Evolutionary conservation across 2,888 invertebrate genomes (phyloP), one percentile per base, ranked within the genome.

Genomic region (Catocala fraxini): DNA sequence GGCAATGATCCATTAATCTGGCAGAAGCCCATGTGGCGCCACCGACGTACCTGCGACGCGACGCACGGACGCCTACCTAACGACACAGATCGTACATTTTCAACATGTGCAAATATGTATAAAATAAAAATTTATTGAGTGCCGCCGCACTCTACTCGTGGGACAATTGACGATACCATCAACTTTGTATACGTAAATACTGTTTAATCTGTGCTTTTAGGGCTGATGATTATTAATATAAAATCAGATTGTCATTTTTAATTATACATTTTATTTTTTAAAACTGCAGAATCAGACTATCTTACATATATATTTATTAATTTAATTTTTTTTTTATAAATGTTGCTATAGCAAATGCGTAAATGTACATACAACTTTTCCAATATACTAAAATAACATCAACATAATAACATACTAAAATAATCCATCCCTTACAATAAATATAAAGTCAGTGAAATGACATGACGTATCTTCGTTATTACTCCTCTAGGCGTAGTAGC

Each of bases 1-100:
- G 96, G 96, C 96, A 96, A 96, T 96, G 96, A 96, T 96, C 96
- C 96, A 96, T 96, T 96, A 96, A 96, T 96, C 96, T 96, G 95
- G 95, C 95, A 95, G 96, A 96, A 96, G 96, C 96, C 96, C 96
- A 96, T 94, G 95, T 95, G 96, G 96, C 96, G 96, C 96, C 96
- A 95, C 79, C 87, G 88, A 89, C 88, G 88, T 93, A 93, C 93
- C 93, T 93, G 89, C 90, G 93, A 86, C 92, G 93, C 93, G 93
- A 84, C 93, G 90, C 86, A 84, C 88, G 92, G 93, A 91, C 93
- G 93, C 93, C 93, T 91, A 91, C 87, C 89, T 92, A 92, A 91
- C 92, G 92, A 89, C 91, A 87, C 71, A 79, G 84, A 82, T 84
- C 85, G 81, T 84, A 86, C 87, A 83, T 88, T 89, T 88, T 82